These are phyloP conservation scores for Lacanobia wlatinum DNA, from an alignment of 2,888 invertebrate species.

Conservation along the genomic window DNA sequence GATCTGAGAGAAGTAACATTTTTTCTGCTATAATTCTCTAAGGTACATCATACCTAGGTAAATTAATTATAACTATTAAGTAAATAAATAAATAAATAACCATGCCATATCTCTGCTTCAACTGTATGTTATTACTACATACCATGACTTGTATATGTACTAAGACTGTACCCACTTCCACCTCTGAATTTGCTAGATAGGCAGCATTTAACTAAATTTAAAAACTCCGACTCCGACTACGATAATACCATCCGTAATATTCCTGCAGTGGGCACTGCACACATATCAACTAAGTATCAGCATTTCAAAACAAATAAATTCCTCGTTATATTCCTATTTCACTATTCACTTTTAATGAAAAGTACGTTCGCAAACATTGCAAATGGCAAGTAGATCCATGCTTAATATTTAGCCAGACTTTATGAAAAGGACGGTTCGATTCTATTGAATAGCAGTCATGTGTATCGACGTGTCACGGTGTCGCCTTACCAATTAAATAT, in stretches of 20 bases:
- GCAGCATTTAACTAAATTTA: neutral
- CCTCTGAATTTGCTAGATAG: too few relatives aligned
- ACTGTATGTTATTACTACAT: neutral
- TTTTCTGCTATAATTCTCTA: neutral
- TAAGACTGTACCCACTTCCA: too few relatives aligned
- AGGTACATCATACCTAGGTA: neutral
- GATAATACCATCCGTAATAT: too few relatives aligned
- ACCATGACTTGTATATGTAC: too few relatives aligned
- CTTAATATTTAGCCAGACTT: conserved; percentile 6
- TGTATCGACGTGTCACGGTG: neutral
- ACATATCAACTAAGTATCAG: neutral
- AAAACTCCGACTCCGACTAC: neutral
- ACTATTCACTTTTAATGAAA: neutral
- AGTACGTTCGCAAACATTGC: neutral
- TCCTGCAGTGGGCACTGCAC: neutral
- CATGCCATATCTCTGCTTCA: neutral
- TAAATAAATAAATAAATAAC: too few relatives aligned
- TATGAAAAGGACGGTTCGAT: neutral
- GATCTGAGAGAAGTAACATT: conserved; percentile 9
- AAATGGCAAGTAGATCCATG: conserved; percentile 5
- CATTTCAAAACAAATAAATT: neutral
- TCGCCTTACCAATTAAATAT: conserved; percentile 8
- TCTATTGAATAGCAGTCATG: conserved; percentile 12
- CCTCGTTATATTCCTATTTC: neutral
- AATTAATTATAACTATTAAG: neutral